Conservation (phyloP, 2,113 vertebrate genomes). For the Toxotes jaculatrix region DNA sequence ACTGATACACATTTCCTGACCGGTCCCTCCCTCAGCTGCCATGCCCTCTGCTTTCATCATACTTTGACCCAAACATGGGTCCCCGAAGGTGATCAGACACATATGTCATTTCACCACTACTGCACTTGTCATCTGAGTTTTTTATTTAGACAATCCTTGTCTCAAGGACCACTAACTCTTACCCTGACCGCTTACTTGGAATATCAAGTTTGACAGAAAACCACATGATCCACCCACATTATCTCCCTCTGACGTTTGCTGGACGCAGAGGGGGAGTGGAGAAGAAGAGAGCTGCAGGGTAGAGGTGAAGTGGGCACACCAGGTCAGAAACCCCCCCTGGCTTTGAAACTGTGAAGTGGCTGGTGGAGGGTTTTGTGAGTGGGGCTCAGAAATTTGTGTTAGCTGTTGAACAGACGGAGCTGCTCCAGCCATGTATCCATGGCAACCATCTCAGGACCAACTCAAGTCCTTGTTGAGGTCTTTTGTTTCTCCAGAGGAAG, state of each 20-base stretch:
- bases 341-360: conserved; percentile 60
- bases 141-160: conserved; percentile 35
- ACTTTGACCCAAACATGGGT: conserved; percentile 48
- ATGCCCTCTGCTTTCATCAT: conserved; percentile 40
- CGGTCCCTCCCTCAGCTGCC: conserved; percentile 2
- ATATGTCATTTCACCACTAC: conserved; percentile 28
- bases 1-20: conserved; percentile 25
- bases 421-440: conserved; percentile 76
- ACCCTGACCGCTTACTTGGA: conserved; percentile 30
- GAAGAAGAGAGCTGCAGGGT: conserved; percentile 13
- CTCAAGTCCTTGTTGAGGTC: conserved; percentile 64
- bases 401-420: conserved; percentile 50
- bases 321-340: conserved; percentile 49
- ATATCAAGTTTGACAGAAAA: conserved; percentile 47
- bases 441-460: conserved; percentile 76
- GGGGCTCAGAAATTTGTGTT: conserved; percentile 45
- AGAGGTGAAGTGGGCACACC: conserved; percentile 49
- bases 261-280: neutral
- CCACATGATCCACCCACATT: neutral
- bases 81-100: conserved; percentile 33
- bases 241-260: conserved; percentile 2
- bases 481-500: conserved; percentile 74
- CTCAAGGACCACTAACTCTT: conserved; percentile 21
- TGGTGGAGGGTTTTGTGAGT: conserved; percentile 43
- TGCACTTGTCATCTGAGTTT: conserved; percentile 40